Percentiles rank a stretch among this genome's conserved stretches.
Evolutionary conservation across 2,797 vertebrate genomes (phyloP).

Genomic region (Anolis apletophallus): DNA sequence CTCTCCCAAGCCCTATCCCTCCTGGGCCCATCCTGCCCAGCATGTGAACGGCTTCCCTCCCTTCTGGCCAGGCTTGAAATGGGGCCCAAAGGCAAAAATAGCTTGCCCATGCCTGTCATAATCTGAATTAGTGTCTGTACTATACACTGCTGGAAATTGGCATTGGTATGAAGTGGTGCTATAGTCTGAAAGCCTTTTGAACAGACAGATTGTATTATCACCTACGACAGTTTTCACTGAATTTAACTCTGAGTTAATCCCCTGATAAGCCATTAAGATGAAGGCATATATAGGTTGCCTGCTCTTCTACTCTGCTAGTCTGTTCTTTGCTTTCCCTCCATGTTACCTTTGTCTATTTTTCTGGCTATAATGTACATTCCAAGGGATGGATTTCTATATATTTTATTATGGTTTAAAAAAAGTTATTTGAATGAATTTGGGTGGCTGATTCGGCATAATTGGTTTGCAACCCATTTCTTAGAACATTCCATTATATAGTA

Average conservation of each 20-base stretch:
- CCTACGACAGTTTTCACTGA: not conserved
- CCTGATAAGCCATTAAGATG: not conserved
- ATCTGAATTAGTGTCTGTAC: not conserved
- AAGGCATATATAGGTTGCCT: not conserved
- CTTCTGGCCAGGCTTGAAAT: too few relatives aligned
- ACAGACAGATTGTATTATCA: not conserved
- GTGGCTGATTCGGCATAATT: not conserved
- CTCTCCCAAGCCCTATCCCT: too few relatives aligned
- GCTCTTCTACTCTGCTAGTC: not conserved
- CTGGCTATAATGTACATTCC: not conserved
- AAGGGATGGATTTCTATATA: not conserved
- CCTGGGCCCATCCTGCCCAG: too few relatives aligned
- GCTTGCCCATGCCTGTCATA: too few relatives aligned
- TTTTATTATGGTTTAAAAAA: not conserved
- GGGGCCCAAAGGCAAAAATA: too few relatives aligned
- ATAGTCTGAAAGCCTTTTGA: not conserved
- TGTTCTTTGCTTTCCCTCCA: not conserved
- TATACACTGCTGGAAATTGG: not conserved
- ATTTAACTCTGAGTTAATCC: not conserved
- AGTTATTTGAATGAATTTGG: not conserved
- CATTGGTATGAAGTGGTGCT: not conserved
- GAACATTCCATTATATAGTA: slow-evolving; percentile 10
- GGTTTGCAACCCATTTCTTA: slow-evolving; percentile 25
- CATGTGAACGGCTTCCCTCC: too few relatives aligned
- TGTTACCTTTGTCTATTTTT: not conserved